Percentiles rank a stretch among this genome's conserved stretches.
Conservation (phyloP, 2,113 vertebrate species). For the Chaetura pelagica region DNA sequence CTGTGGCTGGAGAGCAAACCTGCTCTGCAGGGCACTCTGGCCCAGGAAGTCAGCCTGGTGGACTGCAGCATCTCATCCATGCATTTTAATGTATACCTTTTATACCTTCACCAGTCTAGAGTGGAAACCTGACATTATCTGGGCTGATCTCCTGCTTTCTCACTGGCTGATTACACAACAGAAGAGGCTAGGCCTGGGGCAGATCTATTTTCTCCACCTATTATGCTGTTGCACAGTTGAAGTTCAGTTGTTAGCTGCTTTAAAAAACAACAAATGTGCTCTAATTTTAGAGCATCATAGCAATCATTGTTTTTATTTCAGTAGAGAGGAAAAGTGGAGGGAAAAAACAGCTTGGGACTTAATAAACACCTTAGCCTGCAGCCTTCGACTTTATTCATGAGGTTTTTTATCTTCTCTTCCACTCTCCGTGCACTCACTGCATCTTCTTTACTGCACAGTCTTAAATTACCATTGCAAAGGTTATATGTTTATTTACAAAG, state of each 20-base stretch:
- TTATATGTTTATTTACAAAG: slow-evolving; percentile 84
- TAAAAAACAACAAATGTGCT: slow-evolving; percentile 73
- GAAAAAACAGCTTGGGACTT: slow-evolving; percentile 80
- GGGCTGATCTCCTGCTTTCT: slow-evolving; percentile 5
- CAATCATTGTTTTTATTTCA: slow-evolving; percentile 81
- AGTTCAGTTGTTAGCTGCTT: slow-evolving; percentile 57
- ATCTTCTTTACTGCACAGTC: slow-evolving; percentile 77
- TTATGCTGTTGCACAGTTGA: slow-evolving; percentile 32
- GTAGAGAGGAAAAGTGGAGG: slow-evolving; percentile 63
- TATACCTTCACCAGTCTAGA: background rate
- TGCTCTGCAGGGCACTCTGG: background rate
- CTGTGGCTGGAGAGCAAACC: background rate
- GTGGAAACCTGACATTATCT: slow-evolving; percentile 66
- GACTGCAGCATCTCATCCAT: slow-evolving; percentile 3
- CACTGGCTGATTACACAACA: slow-evolving; percentile 37
- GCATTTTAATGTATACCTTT: slow-evolving; percentile 46
- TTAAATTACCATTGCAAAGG: slow-evolving; percentile 84
- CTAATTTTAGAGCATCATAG: slow-evolving; percentile 74
- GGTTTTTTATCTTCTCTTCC: slow-evolving; percentile 78
- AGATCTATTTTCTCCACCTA: slow-evolving; percentile 53
- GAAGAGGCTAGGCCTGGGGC: slow-evolving; percentile 56
- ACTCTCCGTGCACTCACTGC: slow-evolving; percentile 66
- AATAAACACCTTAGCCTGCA: slow-evolving; percentile 82
- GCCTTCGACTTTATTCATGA: slow-evolving; percentile 82
- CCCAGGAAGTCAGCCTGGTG: background rate